phyloP scores from a whole-genome alignment of 2,797 vertebrate genomes.

The Huso huso region DNA sequence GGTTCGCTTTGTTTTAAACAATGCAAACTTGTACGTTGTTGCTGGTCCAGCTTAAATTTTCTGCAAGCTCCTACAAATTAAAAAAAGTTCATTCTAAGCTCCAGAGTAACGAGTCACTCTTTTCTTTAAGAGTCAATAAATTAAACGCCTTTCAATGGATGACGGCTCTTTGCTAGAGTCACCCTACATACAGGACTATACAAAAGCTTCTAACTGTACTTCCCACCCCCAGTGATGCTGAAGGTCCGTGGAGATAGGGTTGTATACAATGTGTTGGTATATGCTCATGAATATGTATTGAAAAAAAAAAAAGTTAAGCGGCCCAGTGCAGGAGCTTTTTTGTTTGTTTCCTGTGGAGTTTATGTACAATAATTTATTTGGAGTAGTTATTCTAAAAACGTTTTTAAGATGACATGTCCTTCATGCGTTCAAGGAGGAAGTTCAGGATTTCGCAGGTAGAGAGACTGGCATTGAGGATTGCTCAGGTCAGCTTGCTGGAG shows the following conservation, averaged over 20 bases:
- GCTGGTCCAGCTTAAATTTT: background rate
- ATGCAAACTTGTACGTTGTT: background rate
- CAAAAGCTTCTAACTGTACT: constrained; percentile 1
- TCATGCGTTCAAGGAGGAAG: constrained; percentile 70
- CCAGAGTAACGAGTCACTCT: background rate
- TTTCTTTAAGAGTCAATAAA: background rate
- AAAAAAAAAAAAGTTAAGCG: constrained; percentile 61
- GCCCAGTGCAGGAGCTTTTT: constrained; percentile 52
- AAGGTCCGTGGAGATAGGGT: background rate
- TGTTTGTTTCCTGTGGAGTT: constrained; percentile 44
- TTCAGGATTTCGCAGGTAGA: constrained; percentile 61
- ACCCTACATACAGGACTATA: constrained; percentile 3
- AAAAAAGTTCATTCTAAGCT: background rate
- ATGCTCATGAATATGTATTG: constrained; percentile 57
- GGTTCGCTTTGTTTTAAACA: background rate
- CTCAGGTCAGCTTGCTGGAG: constrained; percentile 20
- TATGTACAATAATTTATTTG: constrained; percentile 93
- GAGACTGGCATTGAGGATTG: constrained; percentile 32
- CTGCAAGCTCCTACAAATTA: background rate
- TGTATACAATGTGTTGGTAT: constrained; percentile 11
- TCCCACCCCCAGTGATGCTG: constrained; percentile 4
- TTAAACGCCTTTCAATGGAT: background rate
- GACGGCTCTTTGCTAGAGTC: background rate
- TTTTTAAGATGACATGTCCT: constrained; percentile 61
- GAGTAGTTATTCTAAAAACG: constrained; percentile 62